Percentiles rank a stretch among this genome's conserved stretches.
These are phyloP conservation scores for Ypsolopha scabrella DNA, from an alignment of 2,888 invertebrate species.

Conservation along the genomic window DNA sequence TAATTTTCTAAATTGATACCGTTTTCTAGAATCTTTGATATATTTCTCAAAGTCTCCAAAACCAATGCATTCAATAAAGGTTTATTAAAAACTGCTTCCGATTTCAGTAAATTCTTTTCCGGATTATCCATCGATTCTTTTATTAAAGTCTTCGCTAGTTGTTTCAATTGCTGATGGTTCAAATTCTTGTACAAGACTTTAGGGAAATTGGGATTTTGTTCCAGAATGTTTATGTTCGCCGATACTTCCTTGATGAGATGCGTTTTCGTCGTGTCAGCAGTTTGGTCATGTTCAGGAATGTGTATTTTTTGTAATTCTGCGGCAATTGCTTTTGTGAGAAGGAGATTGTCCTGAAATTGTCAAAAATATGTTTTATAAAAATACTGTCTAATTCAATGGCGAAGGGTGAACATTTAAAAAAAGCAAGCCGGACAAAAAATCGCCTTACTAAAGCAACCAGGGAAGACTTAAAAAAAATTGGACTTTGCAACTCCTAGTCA, in stretches of 20 bases:
- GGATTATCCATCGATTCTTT: slow-evolving; percentile 27
- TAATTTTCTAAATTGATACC: slow-evolving; percentile 14
- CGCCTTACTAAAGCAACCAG: too few relatives aligned
- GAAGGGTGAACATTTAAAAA: neutral
- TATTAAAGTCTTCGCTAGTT: slow-evolving; percentile 36
- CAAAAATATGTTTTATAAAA: neutral
- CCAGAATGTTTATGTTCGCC: slow-evolving; percentile 22
- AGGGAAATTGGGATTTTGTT: slow-evolving; percentile 24
- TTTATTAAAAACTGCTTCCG: slow-evolving; percentile 31
- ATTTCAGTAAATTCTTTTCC: slow-evolving; percentile 25
- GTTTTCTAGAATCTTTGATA: slow-evolving; percentile 38
- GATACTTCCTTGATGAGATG: slow-evolving; percentile 35
- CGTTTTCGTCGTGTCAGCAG: slow-evolving; percentile 24
- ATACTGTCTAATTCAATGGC: too few relatives aligned
- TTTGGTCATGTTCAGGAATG: slow-evolving; percentile 12
- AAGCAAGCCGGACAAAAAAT: too few relatives aligned
- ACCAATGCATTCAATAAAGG: slow-evolving; percentile 33
- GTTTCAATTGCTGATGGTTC: slow-evolving; percentile 32
- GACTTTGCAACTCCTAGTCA: too few relatives aligned
- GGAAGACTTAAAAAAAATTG: too few relatives aligned
- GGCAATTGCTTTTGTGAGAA: slow-evolving; percentile 40
- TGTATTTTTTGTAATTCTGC: slow-evolving; percentile 22
- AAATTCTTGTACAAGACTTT: slow-evolving; percentile 38
- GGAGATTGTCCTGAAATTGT: slow-evolving; percentile 39
- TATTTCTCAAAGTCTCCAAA: slow-evolving; percentile 37